phyloP scores from a whole-genome alignment of 64 coral and sea anemone species.

The Astreopora myriophthalma region DNA sequence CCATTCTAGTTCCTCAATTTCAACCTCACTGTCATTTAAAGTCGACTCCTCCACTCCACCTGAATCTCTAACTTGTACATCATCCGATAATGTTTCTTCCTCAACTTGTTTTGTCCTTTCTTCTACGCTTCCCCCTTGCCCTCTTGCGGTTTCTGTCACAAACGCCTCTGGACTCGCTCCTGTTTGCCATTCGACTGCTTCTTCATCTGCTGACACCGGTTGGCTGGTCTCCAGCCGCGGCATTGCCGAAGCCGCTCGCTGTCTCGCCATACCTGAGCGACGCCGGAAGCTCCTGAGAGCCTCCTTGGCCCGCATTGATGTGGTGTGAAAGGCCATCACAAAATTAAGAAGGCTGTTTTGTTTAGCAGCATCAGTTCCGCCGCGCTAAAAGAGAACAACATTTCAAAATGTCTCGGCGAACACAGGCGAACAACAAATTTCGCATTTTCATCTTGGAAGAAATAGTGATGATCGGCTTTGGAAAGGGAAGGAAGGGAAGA shows the following conservation, averaged over 20 bases:
- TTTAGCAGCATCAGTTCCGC: constrained; percentile 6
- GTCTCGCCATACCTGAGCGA: constrained; percentile 25
- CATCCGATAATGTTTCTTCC: not conserved
- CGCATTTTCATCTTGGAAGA: too few relatives aligned
- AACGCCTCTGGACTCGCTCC: not conserved
- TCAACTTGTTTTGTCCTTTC: not conserved
- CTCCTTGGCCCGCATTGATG: constrained; percentile 86
- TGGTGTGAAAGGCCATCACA: constrained; percentile 79
- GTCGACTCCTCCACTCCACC: not conserved
- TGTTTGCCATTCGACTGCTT: not conserved
- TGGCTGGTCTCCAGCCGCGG: not conserved
- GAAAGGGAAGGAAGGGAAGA: too few relatives aligned
- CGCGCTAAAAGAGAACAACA: not conserved
- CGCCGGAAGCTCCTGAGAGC: constrained; percentile 72
- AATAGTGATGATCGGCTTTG: too few relatives aligned
- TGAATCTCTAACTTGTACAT: not conserved
- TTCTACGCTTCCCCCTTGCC: not conserved
- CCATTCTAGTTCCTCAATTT: not conserved
- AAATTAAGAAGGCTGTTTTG: constrained; percentile 87
- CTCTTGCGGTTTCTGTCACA: not conserved
- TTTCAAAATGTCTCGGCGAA: not conserved
- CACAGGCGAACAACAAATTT: too few relatives aligned
- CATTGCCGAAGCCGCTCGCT: not conserved
- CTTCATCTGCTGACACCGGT: not conserved
- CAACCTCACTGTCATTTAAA: not conserved